phyloP scores from a whole-genome alignment of 2,797 vertebrate genomes.

The Gymnoscopelus microlampas region DNA sequence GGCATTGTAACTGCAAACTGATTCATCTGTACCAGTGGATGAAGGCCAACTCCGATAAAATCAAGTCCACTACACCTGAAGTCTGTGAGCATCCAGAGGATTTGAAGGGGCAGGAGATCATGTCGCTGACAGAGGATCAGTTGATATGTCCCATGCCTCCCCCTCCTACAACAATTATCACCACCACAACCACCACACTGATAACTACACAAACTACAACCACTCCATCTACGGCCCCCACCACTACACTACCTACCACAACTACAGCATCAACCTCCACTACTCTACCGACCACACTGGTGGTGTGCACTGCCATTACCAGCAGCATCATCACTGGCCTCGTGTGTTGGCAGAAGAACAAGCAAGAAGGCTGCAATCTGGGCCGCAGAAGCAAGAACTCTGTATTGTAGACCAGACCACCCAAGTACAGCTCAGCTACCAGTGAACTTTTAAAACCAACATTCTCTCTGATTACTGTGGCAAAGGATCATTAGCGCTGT shows the following conservation, averaged over 20 bases:
- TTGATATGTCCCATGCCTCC: conserved; percentile 73
- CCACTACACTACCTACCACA: conserved; percentile 3
- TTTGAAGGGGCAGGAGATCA: conserved; percentile 64
- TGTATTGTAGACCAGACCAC: conserved; percentile 62
- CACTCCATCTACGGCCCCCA: neutral
- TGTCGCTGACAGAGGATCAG: conserved; percentile 59
- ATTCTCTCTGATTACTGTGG: conserved; percentile 22
- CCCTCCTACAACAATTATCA: conserved; percentile 31
- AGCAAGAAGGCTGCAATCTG: conserved; percentile 66
- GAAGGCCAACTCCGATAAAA: conserved; percentile 54
- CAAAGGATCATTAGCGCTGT: conserved; percentile 8
- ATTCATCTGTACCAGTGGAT: conserved; percentile 74
- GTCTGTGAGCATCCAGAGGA: conserved; percentile 74
- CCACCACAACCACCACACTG: neutral
- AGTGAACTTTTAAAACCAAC: conserved; percentile 31
- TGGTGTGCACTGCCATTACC: conserved; percentile 70
- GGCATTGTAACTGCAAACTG: conserved; percentile 86
- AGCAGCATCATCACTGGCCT: conserved; percentile 62
- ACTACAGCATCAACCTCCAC: conserved; percentile 6
- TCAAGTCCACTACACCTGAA: conserved; percentile 36
- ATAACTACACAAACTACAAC: too few species aligned
- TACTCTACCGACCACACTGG: conserved; percentile 5
- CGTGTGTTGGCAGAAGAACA: conserved; percentile 74
- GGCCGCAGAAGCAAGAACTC: conserved; percentile 60
- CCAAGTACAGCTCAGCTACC: conserved; percentile 8